Conservation (phyloP, 2,113 vertebrate genomes). For the Phaetusa simplex region DNA sequence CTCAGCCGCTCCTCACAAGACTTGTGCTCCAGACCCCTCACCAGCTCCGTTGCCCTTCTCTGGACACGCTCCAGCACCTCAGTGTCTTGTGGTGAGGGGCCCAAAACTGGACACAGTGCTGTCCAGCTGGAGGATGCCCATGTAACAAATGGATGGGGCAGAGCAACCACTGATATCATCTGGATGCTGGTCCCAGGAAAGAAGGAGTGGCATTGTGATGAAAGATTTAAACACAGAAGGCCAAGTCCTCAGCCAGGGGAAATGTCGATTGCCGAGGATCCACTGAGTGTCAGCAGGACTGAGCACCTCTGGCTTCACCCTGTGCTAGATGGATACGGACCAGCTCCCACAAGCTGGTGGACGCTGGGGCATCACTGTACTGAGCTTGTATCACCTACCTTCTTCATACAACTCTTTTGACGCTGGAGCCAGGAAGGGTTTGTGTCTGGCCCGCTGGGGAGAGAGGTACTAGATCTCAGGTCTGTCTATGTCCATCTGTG, state of each 20-base stretch:
- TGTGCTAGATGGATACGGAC: background rate
- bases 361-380: rapidly evolving
- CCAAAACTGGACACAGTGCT: background rate
- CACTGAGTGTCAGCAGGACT: background rate
- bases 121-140: background rate
- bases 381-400: background rate
- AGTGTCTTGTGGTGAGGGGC: rapidly evolving
- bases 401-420: background rate
- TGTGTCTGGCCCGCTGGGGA: rapidly evolving
- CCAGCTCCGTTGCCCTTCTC: rapidly evolving
- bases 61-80: rapidly evolving
- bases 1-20: rapidly evolving
- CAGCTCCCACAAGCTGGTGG: background rate
- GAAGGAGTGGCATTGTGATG: background rate
- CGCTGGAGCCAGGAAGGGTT: background rate
- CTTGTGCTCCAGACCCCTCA: rapidly evolving
- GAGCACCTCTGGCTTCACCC: background rate
- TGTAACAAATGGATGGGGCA: background rate
- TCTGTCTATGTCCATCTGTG: background rate
- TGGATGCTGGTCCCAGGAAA: background rate
- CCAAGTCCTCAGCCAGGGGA: conserved; percentile 32
- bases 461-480: background rate
- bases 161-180: background rate
- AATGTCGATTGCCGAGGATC: background rate
- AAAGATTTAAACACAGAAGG: conserved; percentile 38